Evolutionary conservation across 2,888 invertebrate genomes (phyloP).

Genomic region (Drosophila tripunctata): DNA sequence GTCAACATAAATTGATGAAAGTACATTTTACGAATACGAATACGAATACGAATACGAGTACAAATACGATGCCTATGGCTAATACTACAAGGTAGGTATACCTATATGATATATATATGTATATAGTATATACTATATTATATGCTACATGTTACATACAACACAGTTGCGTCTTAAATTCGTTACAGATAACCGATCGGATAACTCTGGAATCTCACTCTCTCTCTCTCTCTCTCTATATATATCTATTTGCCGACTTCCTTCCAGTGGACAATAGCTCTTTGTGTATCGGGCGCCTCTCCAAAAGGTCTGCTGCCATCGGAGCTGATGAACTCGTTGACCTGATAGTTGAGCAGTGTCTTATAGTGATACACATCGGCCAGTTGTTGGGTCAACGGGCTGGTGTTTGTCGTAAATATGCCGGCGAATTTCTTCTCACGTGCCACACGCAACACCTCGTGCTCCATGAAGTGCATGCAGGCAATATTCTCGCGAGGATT

Average conservation of each 20-base stretch:
- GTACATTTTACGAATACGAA: conserved; percentile 35
- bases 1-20: conserved; percentile 70
- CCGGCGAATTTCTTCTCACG: conserved; percentile 88
- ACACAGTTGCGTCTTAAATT: conserved; percentile 71
- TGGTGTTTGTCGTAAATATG: conserved; percentile 94
- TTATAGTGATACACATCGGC: conserved; percentile 92
- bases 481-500: conserved; percentile 90
- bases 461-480: conserved; percentile 91
- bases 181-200: conserved; percentile 35
- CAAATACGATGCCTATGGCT: conserved; percentile 58
- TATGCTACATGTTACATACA: conserved; percentile 59
- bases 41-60: conserved; percentile 12
- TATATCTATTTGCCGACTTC: conserved; percentile 64
- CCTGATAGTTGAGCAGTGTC: conserved; percentile 91
- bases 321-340: conserved; percentile 90
- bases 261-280: conserved; percentile 93
- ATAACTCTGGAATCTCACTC: no score
- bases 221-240: not conserved
- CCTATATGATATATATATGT: conserved; percentile 11
- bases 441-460: conserved; percentile 89
- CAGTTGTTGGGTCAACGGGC: conserved; percentile 94
- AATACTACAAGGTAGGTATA: conserved; percentile 62
- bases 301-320: conserved; percentile 91
- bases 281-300: conserved; percentile 90
- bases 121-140: conserved; percentile 2